These are phyloP conservation scores for Nebria salina DNA, from an alignment of 2,888 invertebrate species.

Conservation along the genomic window DNA sequence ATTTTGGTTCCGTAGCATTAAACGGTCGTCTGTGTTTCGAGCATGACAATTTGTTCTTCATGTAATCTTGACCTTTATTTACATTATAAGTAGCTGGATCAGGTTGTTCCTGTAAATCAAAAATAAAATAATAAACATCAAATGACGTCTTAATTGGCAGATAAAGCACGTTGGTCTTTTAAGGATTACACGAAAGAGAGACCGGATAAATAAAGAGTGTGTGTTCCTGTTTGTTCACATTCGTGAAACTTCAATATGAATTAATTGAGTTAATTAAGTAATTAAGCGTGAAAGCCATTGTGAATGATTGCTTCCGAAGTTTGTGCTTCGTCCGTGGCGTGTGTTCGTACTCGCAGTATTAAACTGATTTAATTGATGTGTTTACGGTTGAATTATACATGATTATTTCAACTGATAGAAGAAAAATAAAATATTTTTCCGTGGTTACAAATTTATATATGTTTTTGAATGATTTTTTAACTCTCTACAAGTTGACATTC, in stretches of 20 bases:
- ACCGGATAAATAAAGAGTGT: conserved; percentile 31
- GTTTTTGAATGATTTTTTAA: too few species aligned
- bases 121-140: background rate
- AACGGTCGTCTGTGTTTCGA: conserved; percentile 53
- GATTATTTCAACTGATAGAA: too few species aligned
- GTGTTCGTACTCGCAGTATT: background rate
- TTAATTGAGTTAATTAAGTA: conserved; percentile 44
- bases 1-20: conserved; percentile 47
- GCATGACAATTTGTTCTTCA: conserved; percentile 52
- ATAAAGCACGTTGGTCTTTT: background rate
- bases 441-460: too few species aligned
- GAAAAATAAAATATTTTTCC: too few species aligned
- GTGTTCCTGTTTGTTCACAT: conserved; percentile 33
- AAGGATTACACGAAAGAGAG: background rate
- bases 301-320: conserved; percentile 13
- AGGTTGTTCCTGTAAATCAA: conserved; percentile 49
- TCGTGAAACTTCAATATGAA: conserved; percentile 26
- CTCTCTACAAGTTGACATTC: too few species aligned
- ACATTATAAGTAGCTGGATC: conserved; percentile 52
- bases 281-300: conserved; percentile 23
- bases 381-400: too few species aligned
- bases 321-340: background rate
- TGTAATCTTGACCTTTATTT: conserved; percentile 52
- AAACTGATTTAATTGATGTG: too few species aligned
- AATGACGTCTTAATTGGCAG: conserved; percentile 6